These are phyloP conservation scores for Druon quercuslanigerum DNA, from an alignment of 1,140 invertebrate genomes.

Conservation along the genomic window DNA sequence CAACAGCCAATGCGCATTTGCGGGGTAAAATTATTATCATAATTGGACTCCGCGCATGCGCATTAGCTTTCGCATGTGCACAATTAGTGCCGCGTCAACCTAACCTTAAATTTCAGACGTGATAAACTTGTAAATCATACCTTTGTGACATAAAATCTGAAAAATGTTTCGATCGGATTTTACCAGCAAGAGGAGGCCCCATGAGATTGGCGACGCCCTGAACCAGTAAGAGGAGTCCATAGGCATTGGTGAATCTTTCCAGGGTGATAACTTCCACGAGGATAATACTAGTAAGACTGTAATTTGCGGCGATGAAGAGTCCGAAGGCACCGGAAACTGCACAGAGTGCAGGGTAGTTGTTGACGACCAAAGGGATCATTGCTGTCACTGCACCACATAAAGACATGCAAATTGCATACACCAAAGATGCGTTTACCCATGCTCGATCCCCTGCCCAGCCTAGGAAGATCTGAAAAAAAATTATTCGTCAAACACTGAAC, in stretches of 20 bases:
- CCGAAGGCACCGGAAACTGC: slow-evolving; percentile 85
- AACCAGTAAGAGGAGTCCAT: slow-evolving; percentile 89
- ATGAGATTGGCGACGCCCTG: slow-evolving; percentile 92
- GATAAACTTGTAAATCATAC: too few relatives aligned
- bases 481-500: background rate
- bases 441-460: slow-evolving; percentile 91
- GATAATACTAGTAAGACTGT: slow-evolving; percentile 90
- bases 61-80: too few relatives aligned
- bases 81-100: too few relatives aligned
- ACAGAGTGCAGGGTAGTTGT: slow-evolving; percentile 79
- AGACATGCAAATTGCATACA: slow-evolving; percentile 88
- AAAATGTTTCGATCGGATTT: slow-evolving; percentile 32
- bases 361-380: slow-evolving; percentile 80
- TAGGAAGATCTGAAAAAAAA: slow-evolving; percentile 84
- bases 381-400: slow-evolving; percentile 84
- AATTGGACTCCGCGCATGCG: too few relatives aligned
- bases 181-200: slow-evolving; percentile 91
- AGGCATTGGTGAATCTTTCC: slow-evolving; percentile 92
- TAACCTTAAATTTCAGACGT: too few relatives aligned
- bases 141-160: too few relatives aligned
- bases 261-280: slow-evolving; percentile 89
- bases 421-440: slow-evolving; percentile 83
- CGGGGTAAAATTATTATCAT: too few relatives aligned
- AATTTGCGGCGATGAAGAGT: slow-evolving; percentile 90
- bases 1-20: too few relatives aligned